phyloP scores from a whole-genome alignment of 2,888 invertebrate species.

The Phortica okadai region DNA sequence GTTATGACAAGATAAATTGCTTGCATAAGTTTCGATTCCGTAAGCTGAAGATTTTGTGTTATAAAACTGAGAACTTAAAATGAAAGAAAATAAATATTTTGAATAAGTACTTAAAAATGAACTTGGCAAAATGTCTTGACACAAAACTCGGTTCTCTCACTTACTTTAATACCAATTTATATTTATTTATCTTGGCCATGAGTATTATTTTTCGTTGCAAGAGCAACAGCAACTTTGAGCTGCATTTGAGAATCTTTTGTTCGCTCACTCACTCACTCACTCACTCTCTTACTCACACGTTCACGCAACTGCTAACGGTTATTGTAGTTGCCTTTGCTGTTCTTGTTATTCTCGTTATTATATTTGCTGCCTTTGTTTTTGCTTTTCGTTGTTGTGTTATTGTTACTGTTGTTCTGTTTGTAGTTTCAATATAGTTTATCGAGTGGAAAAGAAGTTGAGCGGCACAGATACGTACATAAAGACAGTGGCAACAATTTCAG shows the following conservation, averaged over 20 bases:
- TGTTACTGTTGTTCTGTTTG: too few species aligned
- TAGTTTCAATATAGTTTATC: too few species aligned
- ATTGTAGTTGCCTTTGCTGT: background rate
- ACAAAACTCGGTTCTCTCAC: too few species aligned
- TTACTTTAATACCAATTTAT: too few species aligned
- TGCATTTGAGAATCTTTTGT: background rate
- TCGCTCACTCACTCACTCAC: too few species aligned
- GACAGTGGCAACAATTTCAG: conserved; percentile 12
- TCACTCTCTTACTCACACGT: background rate
- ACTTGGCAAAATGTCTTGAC: too few species aligned
- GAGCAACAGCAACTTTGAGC: background rate
- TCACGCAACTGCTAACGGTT: background rate
- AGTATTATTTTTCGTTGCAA: background rate
- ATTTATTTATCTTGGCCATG: conserved; percentile 25
- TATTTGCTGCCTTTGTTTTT: too few species aligned
- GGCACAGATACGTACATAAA: too few species aligned
- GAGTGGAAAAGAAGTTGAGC: too few species aligned
- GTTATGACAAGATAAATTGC: background rate
- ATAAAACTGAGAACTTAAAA: background rate
- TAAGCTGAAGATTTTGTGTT: background rate
- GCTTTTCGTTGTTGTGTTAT: background rate
- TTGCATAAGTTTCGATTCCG: background rate
- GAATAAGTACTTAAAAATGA: too few species aligned
- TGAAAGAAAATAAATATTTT: too few species aligned
- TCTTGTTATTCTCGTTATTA: background rate